Evolutionary conservation across 2,113 vertebrate genomes (phyloP).

Genomic region (Piprites chloris): DNA sequence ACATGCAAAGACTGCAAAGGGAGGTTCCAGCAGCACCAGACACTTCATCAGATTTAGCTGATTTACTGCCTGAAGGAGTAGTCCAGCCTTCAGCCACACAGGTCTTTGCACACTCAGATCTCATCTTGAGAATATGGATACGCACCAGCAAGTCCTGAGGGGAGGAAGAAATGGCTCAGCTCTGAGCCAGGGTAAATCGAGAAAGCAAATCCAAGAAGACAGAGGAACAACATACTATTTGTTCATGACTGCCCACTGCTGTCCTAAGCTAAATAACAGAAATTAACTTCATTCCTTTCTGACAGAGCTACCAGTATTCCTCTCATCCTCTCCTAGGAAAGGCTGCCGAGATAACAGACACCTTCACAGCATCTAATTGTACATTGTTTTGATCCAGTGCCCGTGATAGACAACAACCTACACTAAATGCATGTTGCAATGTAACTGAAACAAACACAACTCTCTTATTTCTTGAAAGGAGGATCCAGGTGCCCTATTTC

Average conservation of each 20-base stretch:
- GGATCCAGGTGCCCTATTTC: neutral
- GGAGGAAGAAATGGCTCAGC: neutral
- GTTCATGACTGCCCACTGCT: neutral
- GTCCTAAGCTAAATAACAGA: neutral
- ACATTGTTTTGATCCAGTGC: neutral
- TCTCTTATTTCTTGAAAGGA: neutral
- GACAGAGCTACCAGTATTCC: neutral
- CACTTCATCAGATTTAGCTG: neutral
- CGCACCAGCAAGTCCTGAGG: neutral
- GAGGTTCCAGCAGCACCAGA: neutral
- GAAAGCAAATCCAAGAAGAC: neutral
- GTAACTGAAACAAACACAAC: neutral
- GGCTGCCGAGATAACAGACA: neutral
- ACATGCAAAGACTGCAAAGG: neutral
- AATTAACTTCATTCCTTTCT: neutral
- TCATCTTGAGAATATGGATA: neutral
- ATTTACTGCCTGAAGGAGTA: neutral
- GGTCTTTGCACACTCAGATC: neutral
- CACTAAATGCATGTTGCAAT: neutral
- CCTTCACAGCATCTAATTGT: neutral
- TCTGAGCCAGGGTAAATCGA: neutral
- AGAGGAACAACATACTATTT: neutral
- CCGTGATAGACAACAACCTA: fast-evolving
- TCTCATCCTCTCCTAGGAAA: neutral
- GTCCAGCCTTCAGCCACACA: neutral